phyloP scores from a whole-genome alignment of 2,888 invertebrate genomes.

The Macropis europaea region DNA sequence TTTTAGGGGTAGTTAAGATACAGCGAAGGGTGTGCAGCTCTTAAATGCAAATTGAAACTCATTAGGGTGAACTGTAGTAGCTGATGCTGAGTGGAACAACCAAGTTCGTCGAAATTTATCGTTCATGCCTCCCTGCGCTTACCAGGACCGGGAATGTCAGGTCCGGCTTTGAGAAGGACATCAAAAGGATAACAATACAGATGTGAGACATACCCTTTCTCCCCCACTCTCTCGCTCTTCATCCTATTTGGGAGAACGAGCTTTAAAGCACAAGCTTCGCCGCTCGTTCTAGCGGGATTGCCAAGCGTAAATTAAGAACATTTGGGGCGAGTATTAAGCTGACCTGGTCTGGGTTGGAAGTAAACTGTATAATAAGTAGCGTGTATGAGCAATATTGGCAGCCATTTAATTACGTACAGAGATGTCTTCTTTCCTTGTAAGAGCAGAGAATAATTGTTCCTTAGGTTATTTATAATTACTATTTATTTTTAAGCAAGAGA shows the following conservation, averaged over 20 bases:
- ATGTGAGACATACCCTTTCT: conserved; percentile 45
- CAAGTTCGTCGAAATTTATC: conserved; percentile 49
- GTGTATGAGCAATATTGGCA: not conserved
- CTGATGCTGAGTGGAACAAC: not conserved
- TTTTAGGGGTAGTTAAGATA: not conserved
- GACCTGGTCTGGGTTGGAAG: not conserved
- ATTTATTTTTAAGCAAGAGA: too few species aligned
- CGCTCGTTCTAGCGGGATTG: conserved; percentile 27
- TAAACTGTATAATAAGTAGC: not conserved
- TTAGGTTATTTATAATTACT: too few species aligned
- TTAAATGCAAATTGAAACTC: not conserved
- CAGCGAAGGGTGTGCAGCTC: not conserved
- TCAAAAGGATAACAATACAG: conserved; percentile 71
- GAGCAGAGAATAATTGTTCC: too few species aligned
- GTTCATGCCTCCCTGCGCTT: conserved; percentile 63
- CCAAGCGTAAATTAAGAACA: conserved; percentile 50
- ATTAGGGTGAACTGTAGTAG: not conserved
- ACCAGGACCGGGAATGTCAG: conserved; percentile 59
- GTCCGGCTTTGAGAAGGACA: conserved; percentile 68
- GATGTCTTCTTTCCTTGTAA: too few species aligned
- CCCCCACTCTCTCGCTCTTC: conserved; percentile 16
- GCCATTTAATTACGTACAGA: not conserved
- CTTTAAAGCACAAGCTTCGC: conserved; percentile 52
- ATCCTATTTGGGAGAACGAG: conserved; percentile 55
- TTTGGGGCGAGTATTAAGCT: conserved; percentile 31